Evolutionary conservation across 35 echinoderm and acorn worm genomes (phyloP).

Genomic region (Strongylocentrotus purpuratus): DNA sequence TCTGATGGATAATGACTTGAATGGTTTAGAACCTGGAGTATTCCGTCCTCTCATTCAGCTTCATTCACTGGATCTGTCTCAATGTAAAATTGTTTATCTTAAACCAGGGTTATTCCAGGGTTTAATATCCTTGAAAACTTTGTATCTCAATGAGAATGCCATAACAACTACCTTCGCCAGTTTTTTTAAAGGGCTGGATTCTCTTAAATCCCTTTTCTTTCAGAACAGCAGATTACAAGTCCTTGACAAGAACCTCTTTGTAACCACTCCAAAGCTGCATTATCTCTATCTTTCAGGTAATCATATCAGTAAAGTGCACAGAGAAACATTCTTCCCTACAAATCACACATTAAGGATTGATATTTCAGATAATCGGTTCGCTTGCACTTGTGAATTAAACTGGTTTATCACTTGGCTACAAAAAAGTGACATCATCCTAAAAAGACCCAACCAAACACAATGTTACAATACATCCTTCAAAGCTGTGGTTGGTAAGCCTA

Average conservation of each 20-base stretch:
- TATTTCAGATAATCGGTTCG: background rate
- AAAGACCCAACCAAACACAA: background rate
- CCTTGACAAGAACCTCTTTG: background rate
- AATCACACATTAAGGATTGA: background rate
- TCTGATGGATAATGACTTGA: background rate
- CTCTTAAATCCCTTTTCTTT: background rate
- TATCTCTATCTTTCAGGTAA: background rate
- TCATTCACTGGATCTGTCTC: background rate
- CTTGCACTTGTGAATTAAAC: background rate
- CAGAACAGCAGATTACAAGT: background rate
- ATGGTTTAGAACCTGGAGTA: background rate
- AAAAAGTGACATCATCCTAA: background rate
- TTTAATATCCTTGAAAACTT: background rate
- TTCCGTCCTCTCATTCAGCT: background rate
- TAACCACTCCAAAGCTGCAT: background rate
- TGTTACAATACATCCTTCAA: conserved; percentile 4
- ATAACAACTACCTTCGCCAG: background rate
- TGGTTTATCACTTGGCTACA: background rate
- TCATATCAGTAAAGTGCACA: background rate
- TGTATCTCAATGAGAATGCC: background rate
- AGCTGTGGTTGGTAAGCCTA: background rate
- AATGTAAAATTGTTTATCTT: background rate
- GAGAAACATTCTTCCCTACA: background rate
- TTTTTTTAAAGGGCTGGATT: background rate
- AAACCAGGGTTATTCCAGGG: background rate